Evolutionary conservation across 2,113 vertebrate genomes (phyloP).

Genomic region (Stegastes partitus): DNA sequence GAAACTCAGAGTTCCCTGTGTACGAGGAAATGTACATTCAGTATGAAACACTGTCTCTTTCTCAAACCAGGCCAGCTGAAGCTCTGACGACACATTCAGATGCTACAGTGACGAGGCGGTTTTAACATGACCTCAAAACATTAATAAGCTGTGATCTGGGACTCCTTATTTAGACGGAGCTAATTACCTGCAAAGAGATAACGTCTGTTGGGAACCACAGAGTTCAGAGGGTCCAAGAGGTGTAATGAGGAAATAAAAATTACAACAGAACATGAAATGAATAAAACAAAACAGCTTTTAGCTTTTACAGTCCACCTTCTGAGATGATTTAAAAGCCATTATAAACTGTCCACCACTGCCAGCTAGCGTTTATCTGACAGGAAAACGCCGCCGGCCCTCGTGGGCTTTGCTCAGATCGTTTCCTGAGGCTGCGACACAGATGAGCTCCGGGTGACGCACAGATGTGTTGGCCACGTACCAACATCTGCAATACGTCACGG

Average conservation of each 20-base stretch:
- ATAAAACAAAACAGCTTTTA: not conserved
- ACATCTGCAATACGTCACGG: not conserved
- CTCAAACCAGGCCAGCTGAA: not conserved
- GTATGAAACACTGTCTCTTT: no score
- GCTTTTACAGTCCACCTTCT: not conserved
- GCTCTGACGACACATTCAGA: slow-evolving; percentile 8
- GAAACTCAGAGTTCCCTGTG: no score
- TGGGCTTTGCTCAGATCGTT: slow-evolving; percentile 32
- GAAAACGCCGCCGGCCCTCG: not conserved
- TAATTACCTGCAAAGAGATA: slow-evolving; percentile 57
- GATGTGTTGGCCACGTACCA: slow-evolving; percentile 14
- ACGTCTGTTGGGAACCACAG: slow-evolving; percentile 26
- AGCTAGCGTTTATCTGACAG: not conserved
- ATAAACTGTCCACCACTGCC: slow-evolving; percentile 5
- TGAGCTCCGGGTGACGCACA: slow-evolving; percentile 13
- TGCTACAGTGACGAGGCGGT: slow-evolving; percentile 19
- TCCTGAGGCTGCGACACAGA: slow-evolving; percentile 29
- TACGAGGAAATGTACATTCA: no score
- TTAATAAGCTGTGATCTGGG: slow-evolving; percentile 42
- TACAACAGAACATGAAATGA: not conserved
- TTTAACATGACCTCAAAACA: slow-evolving; percentile 37
- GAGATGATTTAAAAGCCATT: not conserved
- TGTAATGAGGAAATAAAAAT: slow-evolving; percentile 13
- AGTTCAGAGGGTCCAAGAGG: not conserved
- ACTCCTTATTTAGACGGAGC: slow-evolving; percentile 37